These are phyloP conservation scores for Achatina immaculata DNA, from an alignment of 1,140 invertebrate species.

Conservation along the genomic window DNA sequence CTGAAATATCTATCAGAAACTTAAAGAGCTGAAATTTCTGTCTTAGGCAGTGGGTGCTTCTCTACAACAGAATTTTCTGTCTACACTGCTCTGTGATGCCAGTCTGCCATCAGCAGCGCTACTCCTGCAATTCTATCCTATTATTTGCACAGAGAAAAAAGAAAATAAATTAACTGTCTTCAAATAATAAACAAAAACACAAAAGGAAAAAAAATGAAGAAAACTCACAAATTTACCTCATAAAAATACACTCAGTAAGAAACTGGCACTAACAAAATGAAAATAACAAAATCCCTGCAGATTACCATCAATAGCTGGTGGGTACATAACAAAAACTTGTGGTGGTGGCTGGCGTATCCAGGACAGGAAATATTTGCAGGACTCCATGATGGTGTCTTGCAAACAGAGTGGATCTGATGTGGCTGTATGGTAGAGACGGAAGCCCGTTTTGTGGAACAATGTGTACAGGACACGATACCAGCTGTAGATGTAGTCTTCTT, in stretches of 20 bases:
- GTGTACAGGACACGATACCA: constrained; percentile 66
- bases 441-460: constrained; percentile 60
- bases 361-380: constrained; percentile 66
- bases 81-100: too few relatives aligned
- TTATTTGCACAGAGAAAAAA: too few relatives aligned
- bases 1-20: too few relatives aligned
- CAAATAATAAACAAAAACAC: not conserved
- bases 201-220: not conserved
- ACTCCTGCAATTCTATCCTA: too few relatives aligned
- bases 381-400: constrained; percentile 69
- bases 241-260: not conserved
- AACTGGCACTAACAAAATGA: not conserved
- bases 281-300: not conserved
- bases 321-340: constrained; percentile 59
- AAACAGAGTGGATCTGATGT: constrained; percentile 64
- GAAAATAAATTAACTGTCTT: too few relatives aligned
- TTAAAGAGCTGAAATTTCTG: too few relatives aligned
- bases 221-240: not conserved
- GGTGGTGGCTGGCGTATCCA: constrained; percentile 64
- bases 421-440: constrained; percentile 64
- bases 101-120: too few relatives aligned
- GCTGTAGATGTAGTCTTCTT: constrained; percentile 67
- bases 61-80: too few relatives aligned
- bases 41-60: too few relatives aligned
- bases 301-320: constrained; percentile 67